Evolutionary conservation across 2,888 invertebrate genomes (phyloP).

Genomic region (Hylaea fasciaria): DNA sequence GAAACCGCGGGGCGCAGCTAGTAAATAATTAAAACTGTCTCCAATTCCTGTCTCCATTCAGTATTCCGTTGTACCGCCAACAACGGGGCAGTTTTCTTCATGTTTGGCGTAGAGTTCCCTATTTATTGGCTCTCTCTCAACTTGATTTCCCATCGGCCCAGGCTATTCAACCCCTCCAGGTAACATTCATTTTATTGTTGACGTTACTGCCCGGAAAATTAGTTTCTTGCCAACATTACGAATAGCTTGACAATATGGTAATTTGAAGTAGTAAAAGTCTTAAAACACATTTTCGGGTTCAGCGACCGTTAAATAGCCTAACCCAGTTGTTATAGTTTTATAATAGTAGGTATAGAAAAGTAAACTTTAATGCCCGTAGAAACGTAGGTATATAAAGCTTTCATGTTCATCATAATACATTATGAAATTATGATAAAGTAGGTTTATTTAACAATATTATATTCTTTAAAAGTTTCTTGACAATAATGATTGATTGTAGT

Average conservation of each 20-base stretch:
- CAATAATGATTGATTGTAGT: conserved; percentile 27
- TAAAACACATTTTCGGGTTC: no score
- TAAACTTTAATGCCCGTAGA: no score
- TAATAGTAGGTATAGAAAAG: no score
- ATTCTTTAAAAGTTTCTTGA: conserved; percentile 9
- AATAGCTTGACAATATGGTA: conserved; percentile 24
- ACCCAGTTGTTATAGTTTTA: no score
- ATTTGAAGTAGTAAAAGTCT: conserved; percentile 5
- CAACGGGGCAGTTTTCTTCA: conserved; percentile 28
- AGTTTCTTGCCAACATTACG: conserved; percentile 31
- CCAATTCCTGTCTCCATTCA: conserved; percentile 2
- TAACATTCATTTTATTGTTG: conserved; percentile 44
- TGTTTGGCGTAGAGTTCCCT: conserved; percentile 41
- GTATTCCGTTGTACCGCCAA: conserved; percentile 9
- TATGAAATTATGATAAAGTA: conserved; percentile 21
- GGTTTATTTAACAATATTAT: conserved; percentile 13
- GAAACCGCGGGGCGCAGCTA: no score
- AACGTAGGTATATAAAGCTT: neutral
- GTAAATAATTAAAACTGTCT: neutral
- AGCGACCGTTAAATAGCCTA: no score
- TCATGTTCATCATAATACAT: conserved; percentile 1
- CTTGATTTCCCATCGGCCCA: conserved; percentile 51
- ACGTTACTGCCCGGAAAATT: conserved; percentile 40
- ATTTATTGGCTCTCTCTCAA: conserved; percentile 47
- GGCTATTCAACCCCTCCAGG: conserved; percentile 36